These are phyloP conservation scores for Drosophila lowei DNA, from an alignment of 1,140 invertebrate species.

Conservation along the genomic window DNA sequence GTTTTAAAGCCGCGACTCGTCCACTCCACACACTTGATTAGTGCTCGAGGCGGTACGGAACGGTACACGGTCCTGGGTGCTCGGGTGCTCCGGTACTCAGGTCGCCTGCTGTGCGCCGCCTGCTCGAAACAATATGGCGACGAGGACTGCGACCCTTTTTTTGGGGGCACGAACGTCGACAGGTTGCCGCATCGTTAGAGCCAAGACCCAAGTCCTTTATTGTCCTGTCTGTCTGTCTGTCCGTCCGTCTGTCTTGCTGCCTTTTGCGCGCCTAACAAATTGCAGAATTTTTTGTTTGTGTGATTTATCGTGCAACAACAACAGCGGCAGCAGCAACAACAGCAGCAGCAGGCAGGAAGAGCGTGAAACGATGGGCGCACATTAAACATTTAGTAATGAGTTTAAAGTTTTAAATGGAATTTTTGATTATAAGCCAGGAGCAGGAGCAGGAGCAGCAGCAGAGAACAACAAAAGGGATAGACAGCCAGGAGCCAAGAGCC, in stretches of 20 bases:
- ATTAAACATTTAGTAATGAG: conserved; percentile 81
- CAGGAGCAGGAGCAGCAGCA: not conserved
- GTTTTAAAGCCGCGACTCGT: conserved; percentile 13
- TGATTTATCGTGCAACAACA: conserved; percentile 52
- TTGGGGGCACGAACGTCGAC: conserved; percentile 64
- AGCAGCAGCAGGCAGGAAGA: conserved; percentile 36
- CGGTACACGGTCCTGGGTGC: not conserved
- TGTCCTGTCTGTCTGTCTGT: conserved; percentile 27
- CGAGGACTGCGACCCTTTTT: conserved; percentile 70
- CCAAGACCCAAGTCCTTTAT: conserved; percentile 43
- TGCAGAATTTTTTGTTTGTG: conserved; percentile 58
- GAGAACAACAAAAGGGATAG: conserved; percentile 2
- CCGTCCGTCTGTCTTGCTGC: conserved; percentile 24
- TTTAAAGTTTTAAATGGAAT: conserved; percentile 81
- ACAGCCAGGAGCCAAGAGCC: not conserved
- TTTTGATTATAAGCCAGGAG: conserved; percentile 63
- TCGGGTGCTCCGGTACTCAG: conserved; percentile 11
- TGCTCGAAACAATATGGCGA: conserved; percentile 74
- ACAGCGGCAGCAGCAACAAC: conserved; percentile 34
- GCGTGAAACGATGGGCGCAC: conserved; percentile 62
- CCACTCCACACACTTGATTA: conserved; percentile 62
- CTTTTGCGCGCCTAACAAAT: conserved; percentile 70
- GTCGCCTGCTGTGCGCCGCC: conserved; percentile 67
- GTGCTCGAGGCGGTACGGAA: conserved; percentile 26
- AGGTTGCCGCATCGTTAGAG: conserved; percentile 75